A percentile compares a stretch with the other conserved stretches of the same genome.
phyloP scores from a whole-genome alignment of 1,140 invertebrate genomes.

The Bathynomus jamesi region DNA sequence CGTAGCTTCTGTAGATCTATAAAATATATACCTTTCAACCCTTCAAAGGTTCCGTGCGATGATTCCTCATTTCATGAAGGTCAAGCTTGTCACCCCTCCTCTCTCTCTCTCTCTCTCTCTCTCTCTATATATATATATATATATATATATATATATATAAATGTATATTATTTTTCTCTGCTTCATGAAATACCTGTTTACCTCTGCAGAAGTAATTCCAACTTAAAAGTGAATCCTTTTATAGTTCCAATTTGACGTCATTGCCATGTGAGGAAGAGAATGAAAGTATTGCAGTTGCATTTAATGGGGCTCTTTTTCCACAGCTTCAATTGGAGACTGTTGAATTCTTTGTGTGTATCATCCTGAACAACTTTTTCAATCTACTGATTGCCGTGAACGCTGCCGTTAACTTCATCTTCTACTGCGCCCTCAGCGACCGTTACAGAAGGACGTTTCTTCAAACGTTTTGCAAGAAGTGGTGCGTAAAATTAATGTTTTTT shows the following conservation, averaged over 20 bases:
- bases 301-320: background rate
- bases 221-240: too few species aligned
- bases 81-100: too few species aligned
- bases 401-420: conserved; percentile 63
- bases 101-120: too few species aligned
- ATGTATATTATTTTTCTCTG: background rate
- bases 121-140: background rate
- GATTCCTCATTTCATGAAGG: too few species aligned
- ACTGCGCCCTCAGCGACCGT: conserved; percentile 64
- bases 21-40: too few species aligned
- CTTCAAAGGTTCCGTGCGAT: too few species aligned
- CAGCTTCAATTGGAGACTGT: background rate
- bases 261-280: background rate
- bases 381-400: conserved; percentile 61
- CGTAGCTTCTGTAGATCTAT: too few species aligned
- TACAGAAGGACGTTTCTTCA: conserved; percentile 62
- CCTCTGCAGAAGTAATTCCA: background rate
- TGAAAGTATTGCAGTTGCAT: background rate
- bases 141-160: background rate
- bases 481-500: too few species aligned
- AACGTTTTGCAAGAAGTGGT: conserved; percentile 49
- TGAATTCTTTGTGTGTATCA: conserved; percentile 43
- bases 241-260: too few species aligned
- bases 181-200: background rate
- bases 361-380: conserved; percentile 63